Base-by-base conservation (phyloP, 1,140 invertebrate genomes). In the Pomacea maculata region DNA sequence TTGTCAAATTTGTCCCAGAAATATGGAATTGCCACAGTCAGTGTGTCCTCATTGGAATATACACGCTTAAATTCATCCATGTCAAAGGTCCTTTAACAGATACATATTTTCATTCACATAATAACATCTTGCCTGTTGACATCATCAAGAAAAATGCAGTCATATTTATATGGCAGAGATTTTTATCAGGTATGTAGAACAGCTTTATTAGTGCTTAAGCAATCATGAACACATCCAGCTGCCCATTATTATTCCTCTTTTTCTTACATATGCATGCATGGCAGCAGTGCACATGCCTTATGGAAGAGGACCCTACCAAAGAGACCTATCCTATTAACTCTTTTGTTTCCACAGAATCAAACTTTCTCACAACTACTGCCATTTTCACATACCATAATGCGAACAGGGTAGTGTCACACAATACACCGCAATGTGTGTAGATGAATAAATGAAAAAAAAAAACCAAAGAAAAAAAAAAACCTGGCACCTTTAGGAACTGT, bases 1-100 rank as follows among this genome's bases (percentile, higher is more conserved):
- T 96, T 93, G 91, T 99, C 99, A 92, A 99, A 99, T 90, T 99
- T 97, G 87, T 98, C 94, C 96, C 97, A 99, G 93, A 99, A 99
- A 90, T 98, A 99, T 6, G 97, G 97, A 88, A 99, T 95, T 65
- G 98, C 99, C 87, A 96, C 95, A 57, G 94, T 92, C 29, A 87
- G 82, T 89, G 97, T 97, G 79, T 98, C 96, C 92, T 99, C 96
- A 88, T 99, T 99, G 70, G 97, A 99, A 91, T 99, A 99, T 85
- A 94, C 95, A 81, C 97, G 94, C 92, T 99, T 99, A 92, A 98
- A 99, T 89, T 98, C 97, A 88, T 99, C 99, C 93, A 99, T 95
- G 88, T 96, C 94, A 92, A 99, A 99, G 54, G 94, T 95, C 72
- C 95, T 95, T 90, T n/a, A 88, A 87, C 73, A 79, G 67, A 81